Conservation (phyloP, 2,113 vertebrate genomes). For the Hyaena hyaena region DNA sequence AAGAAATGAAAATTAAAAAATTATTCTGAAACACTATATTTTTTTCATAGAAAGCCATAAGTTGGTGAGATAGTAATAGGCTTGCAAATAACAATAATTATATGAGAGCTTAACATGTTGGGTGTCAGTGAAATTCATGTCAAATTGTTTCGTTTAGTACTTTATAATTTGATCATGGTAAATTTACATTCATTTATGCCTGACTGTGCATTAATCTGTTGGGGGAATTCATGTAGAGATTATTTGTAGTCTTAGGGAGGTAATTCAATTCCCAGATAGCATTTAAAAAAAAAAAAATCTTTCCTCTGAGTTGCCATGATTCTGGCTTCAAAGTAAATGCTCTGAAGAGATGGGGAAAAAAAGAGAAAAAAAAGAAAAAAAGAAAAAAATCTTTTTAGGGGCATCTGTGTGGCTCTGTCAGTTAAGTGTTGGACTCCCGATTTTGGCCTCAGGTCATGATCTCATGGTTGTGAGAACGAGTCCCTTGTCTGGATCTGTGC, state of each 20-base stretch:
- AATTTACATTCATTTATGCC: background rate
- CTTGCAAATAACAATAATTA: slow-evolving; percentile 36
- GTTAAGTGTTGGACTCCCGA: too few species aligned
- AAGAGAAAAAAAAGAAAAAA: background rate
- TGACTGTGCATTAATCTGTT: slow-evolving; percentile 43
- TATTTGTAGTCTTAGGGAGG: background rate
- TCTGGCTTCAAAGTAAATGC: slow-evolving; percentile 85
- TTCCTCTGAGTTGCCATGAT: slow-evolving; percentile 77
- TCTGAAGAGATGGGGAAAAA: slow-evolving; percentile 76
- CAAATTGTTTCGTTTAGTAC: slow-evolving; percentile 5
- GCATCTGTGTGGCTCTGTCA: too few species aligned
- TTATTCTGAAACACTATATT: background rate
- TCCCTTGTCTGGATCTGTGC: too few species aligned
- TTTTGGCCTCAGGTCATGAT: too few species aligned
- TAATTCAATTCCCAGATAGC: slow-evolving; percentile 1
- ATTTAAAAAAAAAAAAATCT: background rate
- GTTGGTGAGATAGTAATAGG: slow-evolving; percentile 10
- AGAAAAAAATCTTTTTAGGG: background rate
- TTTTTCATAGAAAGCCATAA: slow-evolving; percentile 10
- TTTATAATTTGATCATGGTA: slow-evolving; percentile 25
- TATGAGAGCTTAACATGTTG: slow-evolving; percentile 28
- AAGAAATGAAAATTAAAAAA: slow-evolving; percentile 18
- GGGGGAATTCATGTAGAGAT: background rate
- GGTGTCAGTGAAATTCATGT: slow-evolving; percentile 35
- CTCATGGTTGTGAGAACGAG: too few species aligned